phyloP scores from a whole-genome alignment of 2,888 invertebrate genomes.

The Leptogaster cylindrica region DNA sequence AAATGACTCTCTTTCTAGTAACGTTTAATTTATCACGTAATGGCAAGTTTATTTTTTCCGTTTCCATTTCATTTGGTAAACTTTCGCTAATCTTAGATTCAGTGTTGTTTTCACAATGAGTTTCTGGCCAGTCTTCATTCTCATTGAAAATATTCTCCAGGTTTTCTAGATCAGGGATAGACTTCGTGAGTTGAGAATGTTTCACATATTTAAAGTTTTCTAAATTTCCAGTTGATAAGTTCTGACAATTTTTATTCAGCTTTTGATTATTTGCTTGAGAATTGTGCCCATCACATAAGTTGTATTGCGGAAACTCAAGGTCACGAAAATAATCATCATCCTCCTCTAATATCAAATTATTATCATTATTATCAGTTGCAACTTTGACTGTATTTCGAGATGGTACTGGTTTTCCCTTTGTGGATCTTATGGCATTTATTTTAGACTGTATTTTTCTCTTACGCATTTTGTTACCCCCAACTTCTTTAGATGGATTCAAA shows the following conservation, averaged over 20 bases:
- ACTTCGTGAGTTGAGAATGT: neutral
- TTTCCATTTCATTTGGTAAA: too few relatives aligned
- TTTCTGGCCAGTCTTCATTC: too few relatives aligned
- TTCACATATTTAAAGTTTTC: slow-evolving; percentile 13
- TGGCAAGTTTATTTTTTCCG: too few relatives aligned
- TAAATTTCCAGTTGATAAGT: slow-evolving; percentile 10
- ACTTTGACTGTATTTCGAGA: neutral
- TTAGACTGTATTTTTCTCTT: slow-evolving; percentile 41
- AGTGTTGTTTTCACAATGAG: too few relatives aligned
- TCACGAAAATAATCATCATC: slow-evolving; percentile 20
- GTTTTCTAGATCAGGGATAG: neutral
- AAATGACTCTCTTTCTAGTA: too few relatives aligned
- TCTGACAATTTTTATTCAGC: neutral
- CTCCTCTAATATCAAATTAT: neutral
- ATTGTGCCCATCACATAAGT: too few relatives aligned
- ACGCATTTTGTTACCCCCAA: neutral
- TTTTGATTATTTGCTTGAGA: neutral
- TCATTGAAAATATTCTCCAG: slow-evolving; percentile 4
- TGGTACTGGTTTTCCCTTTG: neutral
- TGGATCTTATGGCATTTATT: slow-evolving; percentile 10
- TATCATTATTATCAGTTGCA: neutral
- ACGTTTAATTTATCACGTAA: too few relatives aligned
- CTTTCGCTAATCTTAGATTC: too few relatives aligned
- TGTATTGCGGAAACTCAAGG: neutral
- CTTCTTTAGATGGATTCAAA: slow-evolving; percentile 40